Base-by-base conservation (phyloP, 2,797 vertebrate genomes). In the Scolopax rusticola region DNA sequence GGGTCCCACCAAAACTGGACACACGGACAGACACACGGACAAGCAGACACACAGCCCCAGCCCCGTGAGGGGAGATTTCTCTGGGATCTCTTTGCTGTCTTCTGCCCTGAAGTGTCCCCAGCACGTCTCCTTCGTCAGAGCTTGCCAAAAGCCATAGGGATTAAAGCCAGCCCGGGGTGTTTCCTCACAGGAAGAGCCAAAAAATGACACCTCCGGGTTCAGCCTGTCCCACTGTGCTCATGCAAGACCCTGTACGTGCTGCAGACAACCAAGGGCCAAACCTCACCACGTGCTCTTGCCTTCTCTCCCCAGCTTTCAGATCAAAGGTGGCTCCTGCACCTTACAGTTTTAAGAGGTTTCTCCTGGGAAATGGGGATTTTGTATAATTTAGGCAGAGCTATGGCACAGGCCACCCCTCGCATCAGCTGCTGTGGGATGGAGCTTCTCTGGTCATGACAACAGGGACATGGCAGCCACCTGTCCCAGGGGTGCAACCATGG, bases 381-480 rank as follows among this genome's bases (percentile, higher is more conserved):
- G 45, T 76, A 1, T 57, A 8, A 63, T 18, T 53, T 50, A 65
- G 73, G 40, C 73, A 93, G 65, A 89, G 25, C 71, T 82, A 82
- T 57, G 90, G 95, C 95, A 96, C 78, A 48, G 60, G 30, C 17
- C 60, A 50, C 16, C 61, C 60, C 84, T 74, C 0, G 2, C 54
- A 76, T 71, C 0, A 2, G 57, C 77, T 23, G 47, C 75, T 5
- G 6, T 0, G 2, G 74, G 50, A 68, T 1, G 8, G 64, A 56
- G 51, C 0, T 7, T 45, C 41, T 77, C 60, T 16, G 54, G 50
- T 33, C 60, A 43, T 0, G 0, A 12, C 2, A 2, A 61, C 0
- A 1, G 38, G 16, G 45, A 56, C 0, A 1, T 0, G 9, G 80
- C 59, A 40, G 68, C 75, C 5, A 4, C 87, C 33, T 3, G 3